Percentiles rank a stretch among this genome's conserved stretches.
Conservation (phyloP, 1,140 invertebrate species). For the Sycobia sp. region DNA sequence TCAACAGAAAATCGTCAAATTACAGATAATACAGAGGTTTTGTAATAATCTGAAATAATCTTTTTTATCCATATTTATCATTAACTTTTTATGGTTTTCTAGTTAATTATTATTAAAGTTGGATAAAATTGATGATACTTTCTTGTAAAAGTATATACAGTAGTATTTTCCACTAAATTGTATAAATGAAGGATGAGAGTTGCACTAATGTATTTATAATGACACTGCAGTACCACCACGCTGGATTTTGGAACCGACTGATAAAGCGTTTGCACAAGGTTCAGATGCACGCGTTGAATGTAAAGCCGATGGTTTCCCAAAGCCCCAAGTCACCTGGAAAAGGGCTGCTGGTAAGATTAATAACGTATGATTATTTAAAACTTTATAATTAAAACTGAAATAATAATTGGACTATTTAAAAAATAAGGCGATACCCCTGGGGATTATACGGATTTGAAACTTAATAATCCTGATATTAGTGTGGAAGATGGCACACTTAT, state of each 20-base stretch:
- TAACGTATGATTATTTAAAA: background rate
- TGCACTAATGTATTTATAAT: too few species aligned
- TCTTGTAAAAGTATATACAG: slow-evolving; percentile 7
- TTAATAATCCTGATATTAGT: slow-evolving; percentile 85
- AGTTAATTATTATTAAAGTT: too few species aligned
- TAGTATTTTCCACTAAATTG: slow-evolving; percentile 1
- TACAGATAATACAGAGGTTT: too few species aligned
- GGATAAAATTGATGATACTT: slow-evolving; percentile 12
- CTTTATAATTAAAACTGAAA: too few species aligned
- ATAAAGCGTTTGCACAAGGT: slow-evolving; percentile 93
- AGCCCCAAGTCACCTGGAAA: slow-evolving; percentile 93
- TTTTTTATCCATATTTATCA: too few species aligned
- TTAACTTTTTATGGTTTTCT: too few species aligned
- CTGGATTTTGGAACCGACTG: slow-evolving; percentile 94
- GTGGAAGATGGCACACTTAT: slow-evolving; percentile 89
- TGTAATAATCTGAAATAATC: too few species aligned
- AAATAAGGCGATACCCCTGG: slow-evolving; percentile 77
- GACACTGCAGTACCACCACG: slow-evolving; percentile 84
- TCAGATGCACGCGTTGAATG: slow-evolving; percentile 92
- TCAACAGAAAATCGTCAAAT: too few species aligned
- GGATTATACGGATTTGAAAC: slow-evolving; percentile 90
- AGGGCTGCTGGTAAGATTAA: slow-evolving; percentile 81
- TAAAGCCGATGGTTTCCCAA: slow-evolving; percentile 93
- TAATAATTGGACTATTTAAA: too few species aligned
- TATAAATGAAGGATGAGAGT: background rate